These are phyloP conservation scores for Dicerorhinus sumatrensis DNA, from an alignment of 2,113 vertebrate genomes.

Conservation along the genomic window DNA sequence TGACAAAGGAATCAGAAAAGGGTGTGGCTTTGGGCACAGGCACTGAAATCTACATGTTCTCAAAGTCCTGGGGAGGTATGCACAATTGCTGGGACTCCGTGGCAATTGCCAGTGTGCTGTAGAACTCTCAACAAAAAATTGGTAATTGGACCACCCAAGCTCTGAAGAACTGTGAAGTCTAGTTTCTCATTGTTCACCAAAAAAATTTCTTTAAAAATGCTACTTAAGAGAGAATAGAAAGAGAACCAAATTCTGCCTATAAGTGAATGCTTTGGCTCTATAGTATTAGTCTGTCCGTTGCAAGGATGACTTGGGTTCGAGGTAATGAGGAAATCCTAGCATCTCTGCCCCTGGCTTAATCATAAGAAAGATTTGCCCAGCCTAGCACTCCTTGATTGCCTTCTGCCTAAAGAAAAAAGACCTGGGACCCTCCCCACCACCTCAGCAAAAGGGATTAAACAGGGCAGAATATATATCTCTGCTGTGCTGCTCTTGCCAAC, in stretches of 20 bases:
- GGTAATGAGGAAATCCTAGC: constrained; percentile 17
- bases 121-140: constrained; percentile 78
- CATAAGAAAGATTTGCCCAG: background rate
- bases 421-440: background rate
- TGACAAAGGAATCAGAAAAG: background rate
- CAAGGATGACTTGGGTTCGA: constrained; percentile 78
- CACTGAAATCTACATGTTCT: background rate
- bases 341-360: background rate
- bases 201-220: background rate
- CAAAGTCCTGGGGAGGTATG: background rate
- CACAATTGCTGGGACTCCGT: background rate
- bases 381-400: background rate
- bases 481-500: background rate
- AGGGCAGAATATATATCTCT: background rate
- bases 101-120: background rate
- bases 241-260: constrained; percentile 51
- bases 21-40: background rate
- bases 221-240: constrained; percentile 68
- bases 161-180: constrained; percentile 7
- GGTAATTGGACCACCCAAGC: constrained; percentile 79
- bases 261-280: background rate
- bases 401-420: background rate
- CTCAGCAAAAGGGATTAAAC: background rate
- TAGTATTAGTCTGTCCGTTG: constrained; percentile 12
- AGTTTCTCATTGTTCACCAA: constrained; percentile 72